Percentiles rank a stretch among this genome's conserved stretches.
These are phyloP conservation scores for Amphipyra tragopoginis DNA, from an alignment of 2,888 invertebrate species.

Conservation along the genomic window DNA sequence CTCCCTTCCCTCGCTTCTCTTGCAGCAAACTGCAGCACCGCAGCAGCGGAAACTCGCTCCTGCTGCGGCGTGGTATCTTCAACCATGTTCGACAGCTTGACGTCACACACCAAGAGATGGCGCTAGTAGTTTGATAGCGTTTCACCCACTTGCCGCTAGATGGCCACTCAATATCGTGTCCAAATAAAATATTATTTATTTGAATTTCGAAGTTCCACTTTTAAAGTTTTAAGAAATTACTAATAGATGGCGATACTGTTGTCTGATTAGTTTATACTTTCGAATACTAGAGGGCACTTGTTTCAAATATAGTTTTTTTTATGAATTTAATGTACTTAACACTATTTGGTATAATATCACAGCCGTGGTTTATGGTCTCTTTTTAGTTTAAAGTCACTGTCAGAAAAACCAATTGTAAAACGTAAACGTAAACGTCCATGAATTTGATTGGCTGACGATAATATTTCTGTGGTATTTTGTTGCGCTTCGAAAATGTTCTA, in stretches of 20 bases:
- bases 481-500: constrained; percentile 53
- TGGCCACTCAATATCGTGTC: constrained; percentile 6
- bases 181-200: too few species aligned
- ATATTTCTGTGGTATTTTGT: constrained; percentile 52
- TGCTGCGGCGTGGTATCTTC: constrained; percentile 76
- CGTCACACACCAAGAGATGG: constrained; percentile 53
- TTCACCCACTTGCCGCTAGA: constrained; percentile 12
- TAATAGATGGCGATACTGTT: constrained; percentile 52
- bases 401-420: constrained; percentile 58
- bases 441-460: constrained; percentile 45
- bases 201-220: constrained; percentile 1
- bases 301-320: constrained; percentile 1
- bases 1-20: constrained; percentile 84
- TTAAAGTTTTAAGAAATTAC: constrained; percentile 12
- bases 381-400: constrained; percentile 43
- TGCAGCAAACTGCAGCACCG: constrained; percentile 83
- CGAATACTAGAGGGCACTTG: constrained; percentile 31
- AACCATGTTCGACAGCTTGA: constrained; percentile 73
- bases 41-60: constrained; percentile 81
- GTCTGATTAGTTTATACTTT: constrained; percentile 10
- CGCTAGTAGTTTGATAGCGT: constrained; percentile 31
- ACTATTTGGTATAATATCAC: constrained; percentile 31
- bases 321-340: constrained; percentile 13
- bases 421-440: constrained; percentile 57
- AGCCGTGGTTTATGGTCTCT: constrained; percentile 10